phyloP scores from a whole-genome alignment of 2,888 invertebrate genomes.

The Mythimna lalbum region DNA sequence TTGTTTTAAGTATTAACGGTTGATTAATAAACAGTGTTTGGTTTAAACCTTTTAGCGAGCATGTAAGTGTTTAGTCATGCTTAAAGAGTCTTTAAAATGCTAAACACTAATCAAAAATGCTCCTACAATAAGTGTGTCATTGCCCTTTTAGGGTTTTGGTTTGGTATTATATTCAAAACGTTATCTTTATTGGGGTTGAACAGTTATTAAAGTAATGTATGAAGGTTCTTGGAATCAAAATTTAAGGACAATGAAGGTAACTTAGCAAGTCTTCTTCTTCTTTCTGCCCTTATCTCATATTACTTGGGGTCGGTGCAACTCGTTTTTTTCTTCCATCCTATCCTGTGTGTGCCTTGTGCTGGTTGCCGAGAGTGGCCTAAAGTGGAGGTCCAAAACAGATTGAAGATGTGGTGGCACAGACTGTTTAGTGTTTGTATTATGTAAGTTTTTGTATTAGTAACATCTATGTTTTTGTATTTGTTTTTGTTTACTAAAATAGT shows the following conservation, averaged over 20 bases:
- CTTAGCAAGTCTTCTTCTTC: no score
- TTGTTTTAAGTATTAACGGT: conserved; percentile 19
- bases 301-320: no score
- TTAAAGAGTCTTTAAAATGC: conserved; percentile 19
- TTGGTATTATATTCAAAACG: conserved; percentile 18
- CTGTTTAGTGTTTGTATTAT: no score
- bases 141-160: conserved; percentile 4
- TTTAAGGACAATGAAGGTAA: not conserved
- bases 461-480: no score
- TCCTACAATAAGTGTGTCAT: conserved; percentile 20
- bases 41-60: conserved; percentile 15
- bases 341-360: no score
- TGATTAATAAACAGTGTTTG: conserved; percentile 34
- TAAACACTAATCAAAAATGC: conserved; percentile 16
- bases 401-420: no score
- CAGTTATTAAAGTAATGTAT: conserved; percentile 21
- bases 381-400: no score
- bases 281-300: no score
- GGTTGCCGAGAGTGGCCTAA: no score
- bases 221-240: not conserved
- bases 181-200: conserved; percentile 21
- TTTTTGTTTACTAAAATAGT: no score
- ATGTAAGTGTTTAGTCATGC: conserved; percentile 33
- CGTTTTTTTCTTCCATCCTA: no score
- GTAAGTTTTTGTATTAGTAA: no score